These are phyloP conservation scores for Epinephelus awoara DNA, from an alignment of 2,797 vertebrate genomes.

Conservation along the genomic window DNA sequence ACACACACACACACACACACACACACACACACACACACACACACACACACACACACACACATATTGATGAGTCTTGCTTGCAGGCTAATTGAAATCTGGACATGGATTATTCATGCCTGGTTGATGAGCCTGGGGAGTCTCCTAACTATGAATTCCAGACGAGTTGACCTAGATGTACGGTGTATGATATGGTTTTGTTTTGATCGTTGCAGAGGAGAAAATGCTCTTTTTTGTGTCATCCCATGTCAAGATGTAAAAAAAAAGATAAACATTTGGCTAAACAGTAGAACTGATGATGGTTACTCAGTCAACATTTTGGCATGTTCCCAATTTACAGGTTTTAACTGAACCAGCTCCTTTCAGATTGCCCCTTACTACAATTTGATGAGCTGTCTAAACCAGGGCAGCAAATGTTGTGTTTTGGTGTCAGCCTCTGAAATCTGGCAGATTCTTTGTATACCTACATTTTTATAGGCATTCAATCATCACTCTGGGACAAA, in stretches of 20 bases:
- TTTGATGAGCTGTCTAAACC: slow-evolving; percentile 12
- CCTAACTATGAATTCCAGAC: slow-evolving; percentile 67
- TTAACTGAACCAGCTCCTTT: too few relatives aligned
- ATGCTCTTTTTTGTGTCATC: neutral
- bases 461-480: neutral
- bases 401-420: slow-evolving; percentile 1
- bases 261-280: neutral
- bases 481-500: neutral
- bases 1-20: slow-evolving; percentile 4
- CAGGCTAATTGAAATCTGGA: slow-evolving; percentile 80
- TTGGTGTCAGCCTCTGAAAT: slow-evolving; percentile 1
- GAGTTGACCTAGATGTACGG: slow-evolving; percentile 72
- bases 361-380: neutral
- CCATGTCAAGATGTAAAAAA: neutral
- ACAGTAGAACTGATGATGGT: neutral
- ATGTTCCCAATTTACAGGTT: neutral
- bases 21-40: slow-evolving; percentile 8
- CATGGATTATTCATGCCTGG: slow-evolving; percentile 79
- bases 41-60: slow-evolving; percentile 33
- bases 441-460: neutral
- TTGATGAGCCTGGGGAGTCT: slow-evolving; percentile 78
- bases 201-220: slow-evolving; percentile 30
- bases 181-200: slow-evolving; percentile 38
- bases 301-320: neutral
- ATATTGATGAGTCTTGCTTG: slow-evolving; percentile 66